phyloP scores from a whole-genome alignment of 2,113 vertebrate genomes.

The Gnathonemus longibarbis region DNA sequence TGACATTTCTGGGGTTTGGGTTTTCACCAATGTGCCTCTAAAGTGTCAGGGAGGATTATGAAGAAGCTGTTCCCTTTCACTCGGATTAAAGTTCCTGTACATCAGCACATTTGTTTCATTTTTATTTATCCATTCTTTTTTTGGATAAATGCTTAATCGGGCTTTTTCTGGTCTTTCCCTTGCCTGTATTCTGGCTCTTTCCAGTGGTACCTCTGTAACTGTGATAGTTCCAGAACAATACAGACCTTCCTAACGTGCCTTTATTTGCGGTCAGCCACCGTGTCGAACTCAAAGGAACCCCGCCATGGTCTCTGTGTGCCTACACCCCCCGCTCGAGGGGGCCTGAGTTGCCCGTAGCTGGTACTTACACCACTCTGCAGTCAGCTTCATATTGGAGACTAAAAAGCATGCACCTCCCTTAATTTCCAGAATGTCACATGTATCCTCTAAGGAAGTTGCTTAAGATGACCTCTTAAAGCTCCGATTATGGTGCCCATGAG shows the following conservation, averaged over 20 bases:
- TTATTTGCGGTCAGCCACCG: neutral
- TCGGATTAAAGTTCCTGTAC: neutral
- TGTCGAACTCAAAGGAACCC: neutral
- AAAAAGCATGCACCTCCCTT: neutral
- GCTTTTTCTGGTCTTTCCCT: neutral
- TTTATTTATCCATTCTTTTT: neutral
- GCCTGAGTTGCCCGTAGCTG: neutral
- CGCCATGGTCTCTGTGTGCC: neutral
- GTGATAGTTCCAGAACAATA: neutral
- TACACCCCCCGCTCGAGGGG: neutral
- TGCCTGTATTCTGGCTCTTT: neutral
- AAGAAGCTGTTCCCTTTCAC: neutral
- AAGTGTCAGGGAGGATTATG: neutral
- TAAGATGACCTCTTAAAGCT: neutral
- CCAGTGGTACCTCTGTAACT: neutral
- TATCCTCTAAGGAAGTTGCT: neutral
- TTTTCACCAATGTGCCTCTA: neutral
- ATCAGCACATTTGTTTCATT: neutral
- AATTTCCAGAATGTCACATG: neutral
- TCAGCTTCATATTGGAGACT: neutral
- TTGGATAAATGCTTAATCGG: neutral
- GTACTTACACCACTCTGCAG: neutral
- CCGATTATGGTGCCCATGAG: neutral
- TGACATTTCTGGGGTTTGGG: neutral
- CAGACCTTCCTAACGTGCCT: neutral